These are phyloP conservation scores for Polymixis lichenea DNA, from an alignment of 2,888 invertebrate genomes.

Conservation along the genomic window DNA sequence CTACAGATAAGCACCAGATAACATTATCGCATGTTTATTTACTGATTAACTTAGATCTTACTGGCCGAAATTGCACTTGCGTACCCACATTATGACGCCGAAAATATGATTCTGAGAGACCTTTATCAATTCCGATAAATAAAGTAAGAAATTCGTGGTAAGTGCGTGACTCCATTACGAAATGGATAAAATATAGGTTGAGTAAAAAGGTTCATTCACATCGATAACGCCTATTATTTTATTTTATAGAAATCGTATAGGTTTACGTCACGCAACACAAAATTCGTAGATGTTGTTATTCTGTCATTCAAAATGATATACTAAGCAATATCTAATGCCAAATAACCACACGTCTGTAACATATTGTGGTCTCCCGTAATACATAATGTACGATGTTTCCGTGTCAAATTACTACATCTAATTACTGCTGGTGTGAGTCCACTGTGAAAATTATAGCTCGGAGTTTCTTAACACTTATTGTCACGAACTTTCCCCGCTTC, in stretches of 20 bases:
- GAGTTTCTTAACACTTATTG: conserved; percentile 46
- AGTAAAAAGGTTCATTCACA: conserved; percentile 70
- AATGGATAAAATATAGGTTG: conserved; percentile 52
- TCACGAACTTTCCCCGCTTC: conserved; percentile 51
- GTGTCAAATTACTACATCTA: conserved; percentile 39
- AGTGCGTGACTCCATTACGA: conserved; percentile 71
- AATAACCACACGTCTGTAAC: conserved; percentile 1
- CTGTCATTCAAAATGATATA: conserved; percentile 1
- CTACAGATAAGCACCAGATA: conserved; percentile 79
- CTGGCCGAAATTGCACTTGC: conserved; percentile 56
- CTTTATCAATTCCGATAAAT: conserved; percentile 45
- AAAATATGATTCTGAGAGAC: conserved; percentile 5
- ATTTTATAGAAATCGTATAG: conserved; percentile 15
- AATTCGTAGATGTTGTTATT: conserved; percentile 2
- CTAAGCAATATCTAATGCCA: neutral
- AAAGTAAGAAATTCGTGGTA: conserved; percentile 31
- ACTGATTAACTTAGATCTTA: conserved; percentile 70
- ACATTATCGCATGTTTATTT: conserved; percentile 82
- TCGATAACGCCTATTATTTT: conserved; percentile 64
- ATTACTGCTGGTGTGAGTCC: conserved; percentile 37
- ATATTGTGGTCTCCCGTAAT: conserved; percentile 8
- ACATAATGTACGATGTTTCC: conserved; percentile 35
- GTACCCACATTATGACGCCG: conserved; percentile 33
- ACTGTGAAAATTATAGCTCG: conserved; percentile 42
- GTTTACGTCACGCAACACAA: conserved; percentile 34